Evolutionary conservation across 2,113 vertebrate species (phyloP).

Genomic region (Bubalus kerabau): DNA sequence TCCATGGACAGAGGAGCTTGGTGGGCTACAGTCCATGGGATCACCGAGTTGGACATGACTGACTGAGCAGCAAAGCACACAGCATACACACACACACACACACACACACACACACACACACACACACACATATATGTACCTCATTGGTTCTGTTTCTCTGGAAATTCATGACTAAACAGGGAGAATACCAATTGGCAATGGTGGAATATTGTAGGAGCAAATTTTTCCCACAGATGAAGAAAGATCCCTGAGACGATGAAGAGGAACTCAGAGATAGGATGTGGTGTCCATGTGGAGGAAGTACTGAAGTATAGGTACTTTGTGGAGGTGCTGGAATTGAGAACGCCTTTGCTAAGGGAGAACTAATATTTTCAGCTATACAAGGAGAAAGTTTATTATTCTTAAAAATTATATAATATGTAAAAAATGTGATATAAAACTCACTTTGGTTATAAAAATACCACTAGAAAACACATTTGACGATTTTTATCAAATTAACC

Average conservation of each 20-base stretch:
- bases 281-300: not conserved
- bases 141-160: not conserved
- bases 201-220: not conserved
- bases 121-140: too few relatives aligned
- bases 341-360: not conserved
- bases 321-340: not conserved
- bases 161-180: not conserved
- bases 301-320: not conserved
- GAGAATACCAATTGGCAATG: not conserved
- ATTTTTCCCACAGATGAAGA: not conserved
- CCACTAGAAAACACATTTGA: not conserved
- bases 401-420: not conserved
- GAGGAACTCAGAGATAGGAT: not conserved
- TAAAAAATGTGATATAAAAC: not conserved
- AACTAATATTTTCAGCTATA: not conserved
- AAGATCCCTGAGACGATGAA: not conserved
- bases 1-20: not conserved
- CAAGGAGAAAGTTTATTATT: not conserved
- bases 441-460: conserved; percentile 10
- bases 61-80: not conserved
- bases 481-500: not conserved
- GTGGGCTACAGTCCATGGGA: not conserved
- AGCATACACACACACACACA: not conserved
- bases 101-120: not conserved
- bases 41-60: not conserved